Evolutionary conservation across 2,797 vertebrate species (phyloP).

Genomic region (Mionectes olivaceus): DNA sequence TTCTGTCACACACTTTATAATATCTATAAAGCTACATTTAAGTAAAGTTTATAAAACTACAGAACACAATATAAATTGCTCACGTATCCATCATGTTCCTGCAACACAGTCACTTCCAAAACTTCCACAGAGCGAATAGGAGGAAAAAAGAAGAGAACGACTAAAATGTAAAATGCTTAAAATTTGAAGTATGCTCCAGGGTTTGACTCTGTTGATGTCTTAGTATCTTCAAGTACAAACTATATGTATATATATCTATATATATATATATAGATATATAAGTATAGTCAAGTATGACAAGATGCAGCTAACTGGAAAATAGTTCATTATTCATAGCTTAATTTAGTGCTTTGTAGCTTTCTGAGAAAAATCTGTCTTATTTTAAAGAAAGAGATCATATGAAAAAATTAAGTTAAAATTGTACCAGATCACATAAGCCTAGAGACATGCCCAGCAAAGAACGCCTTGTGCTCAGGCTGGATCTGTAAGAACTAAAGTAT

Average conservation of each 20-base stretch:
- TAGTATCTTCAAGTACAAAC: background rate
- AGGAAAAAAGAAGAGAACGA: background rate
- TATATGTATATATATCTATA: background rate
- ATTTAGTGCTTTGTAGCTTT: background rate
- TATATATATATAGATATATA: background rate
- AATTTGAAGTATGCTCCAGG: background rate
- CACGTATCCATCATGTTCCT: background rate
- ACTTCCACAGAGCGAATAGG: background rate
- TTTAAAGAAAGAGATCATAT: background rate
- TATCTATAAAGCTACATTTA: no score
- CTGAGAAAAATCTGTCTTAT: background rate
- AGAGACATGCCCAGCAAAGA: background rate
- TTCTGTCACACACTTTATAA: no score
- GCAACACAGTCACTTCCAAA: background rate
- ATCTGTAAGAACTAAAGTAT: background rate
- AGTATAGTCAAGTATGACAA: background rate
- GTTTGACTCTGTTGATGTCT: conserved; percentile 34
- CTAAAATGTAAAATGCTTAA: conserved; percentile 7
- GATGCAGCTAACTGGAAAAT: background rate
- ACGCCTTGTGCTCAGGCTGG: background rate
- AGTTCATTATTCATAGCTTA: background rate
- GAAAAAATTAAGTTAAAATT: background rate
- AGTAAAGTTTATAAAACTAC: no score
- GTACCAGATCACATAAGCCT: background rate
- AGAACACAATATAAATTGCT: no score